Evolutionary conservation across 2,888 invertebrate genomes (phyloP).

Genomic region (Teleogryllus oceanicus): DNA sequence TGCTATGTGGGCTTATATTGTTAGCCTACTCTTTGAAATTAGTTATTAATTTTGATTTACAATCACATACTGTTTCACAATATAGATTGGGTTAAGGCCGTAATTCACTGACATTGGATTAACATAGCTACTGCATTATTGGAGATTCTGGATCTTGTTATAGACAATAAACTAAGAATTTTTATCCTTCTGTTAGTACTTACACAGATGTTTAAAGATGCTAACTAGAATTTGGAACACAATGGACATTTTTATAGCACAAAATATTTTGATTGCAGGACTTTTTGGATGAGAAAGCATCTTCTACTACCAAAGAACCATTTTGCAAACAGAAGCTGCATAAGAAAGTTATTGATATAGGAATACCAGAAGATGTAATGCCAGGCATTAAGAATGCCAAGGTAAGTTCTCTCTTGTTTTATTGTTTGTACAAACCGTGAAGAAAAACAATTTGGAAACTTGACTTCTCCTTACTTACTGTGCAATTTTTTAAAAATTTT

Average conservation of each 20-base stretch:
- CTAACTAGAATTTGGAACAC: background rate
- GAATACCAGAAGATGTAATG: slow-evolving; percentile 84
- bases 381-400: slow-evolving; percentile 77
- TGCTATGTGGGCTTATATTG: no score
- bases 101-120: no score
- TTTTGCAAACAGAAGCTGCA: slow-evolving; percentile 74
- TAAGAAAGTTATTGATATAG: slow-evolving; percentile 83
- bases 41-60: no score
- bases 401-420: slow-evolving; percentile 49
- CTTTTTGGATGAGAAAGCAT: slow-evolving; percentile 62
- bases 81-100: no score
- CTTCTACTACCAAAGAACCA: slow-evolving; percentile 63
- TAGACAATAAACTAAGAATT: background rate
- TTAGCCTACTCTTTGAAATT: no score
- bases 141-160: no score
- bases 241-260: background rate
- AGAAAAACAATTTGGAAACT: no score
- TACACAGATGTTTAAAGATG: background rate
- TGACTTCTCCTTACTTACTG: background rate
- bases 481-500: slow-evolving; percentile 39
- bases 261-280: slow-evolving; percentile 47
- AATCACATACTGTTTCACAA: no score
- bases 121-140: no score
- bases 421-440: background rate
- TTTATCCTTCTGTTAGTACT: background rate